phyloP scores from a whole-genome alignment of 2,113 vertebrate species.

The Otus sunia region DNA sequence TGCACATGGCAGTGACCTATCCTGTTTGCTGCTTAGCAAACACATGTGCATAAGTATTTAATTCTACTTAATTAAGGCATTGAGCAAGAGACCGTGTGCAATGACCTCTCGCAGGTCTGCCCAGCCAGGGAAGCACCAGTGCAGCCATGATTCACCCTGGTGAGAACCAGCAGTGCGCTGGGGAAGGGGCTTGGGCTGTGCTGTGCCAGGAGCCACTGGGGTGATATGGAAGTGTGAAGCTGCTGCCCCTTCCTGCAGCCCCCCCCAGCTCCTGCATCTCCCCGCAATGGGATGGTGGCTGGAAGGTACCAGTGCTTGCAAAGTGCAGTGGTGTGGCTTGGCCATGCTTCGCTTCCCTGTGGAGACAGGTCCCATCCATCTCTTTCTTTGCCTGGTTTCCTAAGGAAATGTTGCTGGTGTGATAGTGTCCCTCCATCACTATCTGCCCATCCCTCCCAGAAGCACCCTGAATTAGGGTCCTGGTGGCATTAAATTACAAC shows the following conservation, averaged over 20 bases:
- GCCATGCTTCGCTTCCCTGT: neutral
- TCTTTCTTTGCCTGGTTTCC: neutral
- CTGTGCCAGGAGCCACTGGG: fast-evolving
- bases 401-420: neutral
- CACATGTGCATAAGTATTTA: fast-evolving
- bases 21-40: neutral
- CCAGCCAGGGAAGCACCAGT: neutral
- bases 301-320: neutral
- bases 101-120: neutral
- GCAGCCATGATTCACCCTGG: neutral
- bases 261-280: fast-evolving
- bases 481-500: neutral
- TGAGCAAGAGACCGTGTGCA: neutral
- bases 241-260: neutral
- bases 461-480: neutral
- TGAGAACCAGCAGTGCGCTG: neutral
- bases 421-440: neutral
- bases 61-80: neutral
- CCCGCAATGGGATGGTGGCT: too few species aligned
- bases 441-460: neutral
- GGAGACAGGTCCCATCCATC: neutral
- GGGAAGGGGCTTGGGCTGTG: neutral
- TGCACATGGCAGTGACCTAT: fast-evolving
- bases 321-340: neutral
- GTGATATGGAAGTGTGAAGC: fast-evolving